Base-by-base conservation (phyloP, 2,797 vertebrate genomes). In the Melanotaenia trifasciata region DNA sequence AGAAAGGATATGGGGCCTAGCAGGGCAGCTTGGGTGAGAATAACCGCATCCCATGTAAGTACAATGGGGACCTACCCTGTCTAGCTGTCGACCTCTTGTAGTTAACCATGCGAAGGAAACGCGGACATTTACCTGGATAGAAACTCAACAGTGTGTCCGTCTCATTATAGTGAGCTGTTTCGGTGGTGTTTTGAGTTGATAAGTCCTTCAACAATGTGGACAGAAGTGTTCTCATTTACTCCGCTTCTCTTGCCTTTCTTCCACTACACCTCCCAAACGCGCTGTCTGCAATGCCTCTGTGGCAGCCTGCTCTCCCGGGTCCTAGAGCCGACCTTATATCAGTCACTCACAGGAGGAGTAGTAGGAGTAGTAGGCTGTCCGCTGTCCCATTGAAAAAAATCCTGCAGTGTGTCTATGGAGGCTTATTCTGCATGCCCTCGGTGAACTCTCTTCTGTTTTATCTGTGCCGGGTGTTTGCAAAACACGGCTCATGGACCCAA, bases 141-240 rank as follows among this genome's bases (percentile, higher is more conserved):
- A 79, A 85, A 87, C 83, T 95, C 94, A 95, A 92, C 86, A 93
- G n/a, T 86, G 92, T 83, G 89, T 94, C 93, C 93, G 90, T 92
- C 88, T 91, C 94, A 95, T 95, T 89, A 76, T 91, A 85, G 83
- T 85, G 88, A 79, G 89, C 81, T 80, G 91, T 90, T 92, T 94
- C 93, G 90, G 86, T 80, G 90, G 81, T 78, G 81, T 90, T 81
- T 89, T 86, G 85, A 87, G 89, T 89, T 88, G 93, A 90, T 90
- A 89, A 91, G 92, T 94, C 94, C 95, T 92, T 92, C 78, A 91
- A 93, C 91, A 94, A 93, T 90, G 85, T 94, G 92, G 89, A 88
- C 92, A 94, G 88, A 93, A 94, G 91, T 93, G 93, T 89, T 94
- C 94, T 94, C 93, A 95, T 95, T 94, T 90, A 94, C 93, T 94